phyloP scores from a whole-genome alignment of 2,888 invertebrate genomes.

The Thalpophila matura region DNA sequence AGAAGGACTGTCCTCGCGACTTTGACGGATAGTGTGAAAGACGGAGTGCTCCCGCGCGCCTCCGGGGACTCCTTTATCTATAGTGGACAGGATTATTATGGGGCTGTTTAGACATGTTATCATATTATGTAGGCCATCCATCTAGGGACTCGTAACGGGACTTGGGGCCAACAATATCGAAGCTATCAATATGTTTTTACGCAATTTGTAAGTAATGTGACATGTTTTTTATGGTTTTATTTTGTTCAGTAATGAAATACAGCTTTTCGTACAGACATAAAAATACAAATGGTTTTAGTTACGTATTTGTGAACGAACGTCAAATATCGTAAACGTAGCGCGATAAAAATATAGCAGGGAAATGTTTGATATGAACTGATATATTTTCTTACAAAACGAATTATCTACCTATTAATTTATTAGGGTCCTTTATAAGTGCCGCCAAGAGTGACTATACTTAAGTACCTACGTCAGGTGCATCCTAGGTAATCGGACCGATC shows the following conservation, averaged over 20 bases:
- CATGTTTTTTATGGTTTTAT: slow-evolving; percentile 22
- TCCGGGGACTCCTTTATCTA: slow-evolving; percentile 60
- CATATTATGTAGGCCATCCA: slow-evolving; percentile 59
- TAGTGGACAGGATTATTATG: slow-evolving; percentile 62
- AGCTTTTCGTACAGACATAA: too few relatives aligned
- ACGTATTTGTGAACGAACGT: too few relatives aligned
- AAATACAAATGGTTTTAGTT: too few relatives aligned
- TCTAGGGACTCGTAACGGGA: slow-evolving; percentile 54
- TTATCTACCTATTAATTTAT: slow-evolving; percentile 6
- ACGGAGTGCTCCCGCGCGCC: slow-evolving; percentile 45
- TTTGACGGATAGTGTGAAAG: slow-evolving; percentile 62
- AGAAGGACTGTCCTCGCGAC: slow-evolving; percentile 51
- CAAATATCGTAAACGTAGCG: too few relatives aligned
- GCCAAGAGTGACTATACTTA: background rate
- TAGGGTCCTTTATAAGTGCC: background rate
- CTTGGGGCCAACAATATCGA: slow-evolving; percentile 38
- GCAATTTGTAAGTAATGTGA: slow-evolving; percentile 38
- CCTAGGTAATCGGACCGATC: background rate
- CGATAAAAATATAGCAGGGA: background rate
- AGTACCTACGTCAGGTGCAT: background rate
- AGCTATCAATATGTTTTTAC: slow-evolving; percentile 41
- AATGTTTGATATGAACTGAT: background rate
- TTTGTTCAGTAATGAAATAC: slow-evolving; percentile 8
- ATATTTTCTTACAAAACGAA: background rate
- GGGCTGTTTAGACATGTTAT: slow-evolving; percentile 62